Base-by-base conservation (phyloP, 1,140 invertebrate species). In the Holcopasites calliopsidis region DNA sequence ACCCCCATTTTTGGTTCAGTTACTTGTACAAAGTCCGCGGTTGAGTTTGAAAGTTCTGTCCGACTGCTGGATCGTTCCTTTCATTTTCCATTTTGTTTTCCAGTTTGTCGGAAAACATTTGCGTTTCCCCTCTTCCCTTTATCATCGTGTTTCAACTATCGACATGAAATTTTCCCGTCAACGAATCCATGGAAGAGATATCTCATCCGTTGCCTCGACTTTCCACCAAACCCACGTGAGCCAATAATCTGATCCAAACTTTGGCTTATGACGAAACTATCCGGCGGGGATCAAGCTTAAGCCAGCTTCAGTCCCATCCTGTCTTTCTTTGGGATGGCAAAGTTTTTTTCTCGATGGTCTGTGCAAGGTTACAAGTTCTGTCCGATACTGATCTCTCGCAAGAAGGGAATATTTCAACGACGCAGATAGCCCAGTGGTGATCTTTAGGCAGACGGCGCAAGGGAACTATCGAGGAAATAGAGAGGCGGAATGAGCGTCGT, bases 11-110 rank as follows among this genome's bases (percentile, higher is more conserved):
- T 2, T 28, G 13, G 26, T 7, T 5, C 49, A n/a, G n/a, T n/a
- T n/a, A n/a, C n/a, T n/a, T n/a, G n/a, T n/a, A n/a, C n/a, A n/a
- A n/a, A n/a, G n/a, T n/a, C n/a, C n/a, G n/a, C n/a, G n/a, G n/a
- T n/a, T n/a, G n/a, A n/a, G 33, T 16, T 57, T 44, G n/a, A 26
- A 47, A 23, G 18, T n/a, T 33, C 49, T 69, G 57, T 57, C 52
- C n/a, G 50, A 33, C 49, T 54, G 38, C 35, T 49, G 38, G 38
- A 44, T 52, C 55, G 64, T 21, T 10, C 40, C 38, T 28, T 57
- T 23, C 47, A 42, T 54, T 49, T 54, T 54, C n/a, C n/a, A n/a
- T n/a, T n/a, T n/a, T n/a, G n/a, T n/a, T n/a, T n/a, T n/a, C n/a
- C n/a, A n/a, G n/a, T n/a, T n/a, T n/a, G n/a, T n/a, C n/a, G n/a